A percentile compares a stretch with the other conserved stretches of the same genome.
Evolutionary conservation across 1,140 invertebrate species (phyloP).

Genomic region (Macrotrachela quadricornifera): DNA sequence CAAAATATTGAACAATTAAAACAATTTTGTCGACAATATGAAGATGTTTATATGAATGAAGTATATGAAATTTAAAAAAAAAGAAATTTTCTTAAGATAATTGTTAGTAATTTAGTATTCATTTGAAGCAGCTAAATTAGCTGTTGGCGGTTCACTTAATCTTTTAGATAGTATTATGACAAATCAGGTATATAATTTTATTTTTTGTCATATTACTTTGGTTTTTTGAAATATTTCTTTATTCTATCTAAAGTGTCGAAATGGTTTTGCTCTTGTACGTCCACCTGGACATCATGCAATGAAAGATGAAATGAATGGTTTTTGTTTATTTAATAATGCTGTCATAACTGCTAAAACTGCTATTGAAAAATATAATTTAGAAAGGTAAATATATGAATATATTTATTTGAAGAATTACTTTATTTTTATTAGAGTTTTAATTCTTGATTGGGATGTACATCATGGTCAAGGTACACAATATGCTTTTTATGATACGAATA

Average conservation of each 20-base stretch:
- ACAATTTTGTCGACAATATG: constrained; percentile 38
- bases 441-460: constrained; percentile 72
- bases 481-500: constrained; percentile 56
- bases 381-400: constrained; percentile 20
- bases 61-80: constrained; percentile 20
- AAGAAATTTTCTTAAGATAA: no score
- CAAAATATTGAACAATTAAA: constrained; percentile 35
- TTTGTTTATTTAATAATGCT: constrained; percentile 91
- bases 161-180: constrained; percentile 51
- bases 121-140: constrained; percentile 43
- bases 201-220: not conserved
- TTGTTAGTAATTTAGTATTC: constrained; percentile 13
- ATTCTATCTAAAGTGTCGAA: constrained; percentile 40
- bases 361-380: constrained; percentile 36
- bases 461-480: constrained; percentile 56
- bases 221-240: constrained; percentile 6
- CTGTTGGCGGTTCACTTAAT: constrained; percentile 52
- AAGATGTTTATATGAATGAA: constrained; percentile 52
- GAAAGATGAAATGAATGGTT: constrained; percentile 59
- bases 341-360: constrained; percentile 65
- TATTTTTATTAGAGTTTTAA: constrained; percentile 42
- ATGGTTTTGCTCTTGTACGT: constrained; percentile 20
- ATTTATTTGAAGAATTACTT: not conserved
- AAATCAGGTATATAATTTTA: constrained; percentile 21
- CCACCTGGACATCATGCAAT: constrained; percentile 95